Evolutionary conservation across 2,888 invertebrate species (phyloP).

Genomic region (Ganaspis brasiliensis): DNA sequence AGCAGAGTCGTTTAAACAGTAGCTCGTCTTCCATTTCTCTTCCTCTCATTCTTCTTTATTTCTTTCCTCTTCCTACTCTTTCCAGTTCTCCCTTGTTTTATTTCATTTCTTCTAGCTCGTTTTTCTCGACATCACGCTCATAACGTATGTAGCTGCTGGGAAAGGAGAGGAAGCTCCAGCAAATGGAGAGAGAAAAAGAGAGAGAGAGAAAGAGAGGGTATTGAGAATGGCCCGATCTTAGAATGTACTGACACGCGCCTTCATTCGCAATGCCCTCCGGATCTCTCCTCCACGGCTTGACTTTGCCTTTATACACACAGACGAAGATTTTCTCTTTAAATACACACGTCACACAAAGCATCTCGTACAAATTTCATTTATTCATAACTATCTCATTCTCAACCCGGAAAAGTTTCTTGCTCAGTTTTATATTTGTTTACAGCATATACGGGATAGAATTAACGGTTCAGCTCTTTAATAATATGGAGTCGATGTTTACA

Average conservation of each 20-base stretch:
- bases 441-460: too few species aligned
- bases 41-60: constrained; percentile 9
- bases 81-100: not conserved
- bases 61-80: not conserved
- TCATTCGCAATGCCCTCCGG: constrained; percentile 24
- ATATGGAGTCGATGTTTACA: too few species aligned
- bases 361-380: constrained; percentile 13
- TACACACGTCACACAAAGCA: not conserved
- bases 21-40: constrained; percentile 41
- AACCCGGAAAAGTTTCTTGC: not conserved
- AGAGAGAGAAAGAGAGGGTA: constrained; percentile 18
- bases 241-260: constrained; percentile 23
- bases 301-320: not conserved
- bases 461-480: too few species aligned
- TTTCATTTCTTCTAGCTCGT: constrained; percentile 1
- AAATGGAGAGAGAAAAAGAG: too few species aligned
- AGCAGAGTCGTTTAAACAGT: constrained; percentile 41
- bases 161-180: not conserved
- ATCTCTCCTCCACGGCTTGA: not conserved
- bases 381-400: not conserved
- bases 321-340: constrained; percentile 1
- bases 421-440: too few species aligned
- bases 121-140: constrained; percentile 13
- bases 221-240: constrained; percentile 20
- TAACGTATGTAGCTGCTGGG: constrained; percentile 12